phyloP scores from a whole-genome alignment of 2,797 vertebrate species.

The Myotis vivesi region DNA sequence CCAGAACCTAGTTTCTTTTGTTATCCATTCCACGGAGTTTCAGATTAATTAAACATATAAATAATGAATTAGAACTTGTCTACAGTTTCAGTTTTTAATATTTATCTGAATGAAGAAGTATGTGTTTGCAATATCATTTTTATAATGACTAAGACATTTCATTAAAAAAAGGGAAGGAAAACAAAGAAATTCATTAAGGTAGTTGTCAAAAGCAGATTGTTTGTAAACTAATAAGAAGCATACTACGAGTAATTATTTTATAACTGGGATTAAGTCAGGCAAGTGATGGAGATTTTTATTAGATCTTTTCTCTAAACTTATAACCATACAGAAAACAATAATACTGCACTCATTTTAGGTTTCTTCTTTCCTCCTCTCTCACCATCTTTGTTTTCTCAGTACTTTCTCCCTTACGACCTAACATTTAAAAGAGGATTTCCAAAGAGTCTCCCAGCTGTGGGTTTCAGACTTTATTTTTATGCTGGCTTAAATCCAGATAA shows the following conservation, averaged over 20 bases:
- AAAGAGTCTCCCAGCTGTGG: not conserved
- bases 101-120: conserved; percentile 57
- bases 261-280: not conserved
- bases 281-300: not conserved
- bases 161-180: conserved; percentile 41
- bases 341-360: not conserved
- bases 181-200: not conserved
- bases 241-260: conserved; percentile 38
- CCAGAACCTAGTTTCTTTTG: conserved; percentile 61
- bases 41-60: conserved; percentile 73
- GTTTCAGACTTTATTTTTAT: not conserved
- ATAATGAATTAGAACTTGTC: conserved; percentile 72
- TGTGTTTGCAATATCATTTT: conserved; percentile 65
- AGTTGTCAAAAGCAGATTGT: conserved; percentile 12
- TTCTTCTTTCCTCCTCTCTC: not conserved
- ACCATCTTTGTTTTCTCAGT: not conserved
- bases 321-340: not conserved
- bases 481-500: not conserved
- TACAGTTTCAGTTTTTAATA: conserved; percentile 75
- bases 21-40: conserved; percentile 58
- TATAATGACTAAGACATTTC: conserved; percentile 57
- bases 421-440: not conserved
- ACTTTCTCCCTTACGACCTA: not conserved
- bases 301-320: not conserved
- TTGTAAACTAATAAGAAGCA: not conserved